Conservation (phyloP, 2,797 vertebrate genomes). For the Spinus olivaceus region DNA sequence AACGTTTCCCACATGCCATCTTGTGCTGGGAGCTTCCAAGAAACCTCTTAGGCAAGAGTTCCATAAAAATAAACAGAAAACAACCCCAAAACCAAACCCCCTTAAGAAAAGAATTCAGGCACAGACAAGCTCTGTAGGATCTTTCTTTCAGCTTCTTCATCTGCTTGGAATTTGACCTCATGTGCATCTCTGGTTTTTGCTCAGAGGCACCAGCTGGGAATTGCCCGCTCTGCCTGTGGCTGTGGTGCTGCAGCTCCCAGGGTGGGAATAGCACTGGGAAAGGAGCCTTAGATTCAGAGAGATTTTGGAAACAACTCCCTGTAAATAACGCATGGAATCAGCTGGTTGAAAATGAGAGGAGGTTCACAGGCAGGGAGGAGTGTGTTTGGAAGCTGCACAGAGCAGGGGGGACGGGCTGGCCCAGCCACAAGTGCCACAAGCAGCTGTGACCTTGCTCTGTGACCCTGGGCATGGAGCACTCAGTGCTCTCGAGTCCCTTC, state of each 20-base stretch:
- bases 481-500: accelerated
- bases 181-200: background rate
- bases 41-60: background rate
- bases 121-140: background rate
- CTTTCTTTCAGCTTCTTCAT: background rate
- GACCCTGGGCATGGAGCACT: accelerated
- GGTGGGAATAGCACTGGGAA: background rate
- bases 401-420: accelerated
- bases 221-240: background rate
- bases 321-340: background rate
- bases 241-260: background rate
- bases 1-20: background rate
- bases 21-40: background rate
- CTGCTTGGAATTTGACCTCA: background rate
- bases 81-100: background rate
- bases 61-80: background rate
- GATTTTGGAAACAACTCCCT: background rate
- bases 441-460: background rate
- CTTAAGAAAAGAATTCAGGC: background rate
- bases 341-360: background rate
- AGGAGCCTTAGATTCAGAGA: background rate
- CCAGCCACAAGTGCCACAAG: background rate
- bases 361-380: accelerated
- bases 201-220: background rate
- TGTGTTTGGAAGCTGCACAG: background rate